Percentiles rank a stretch among this genome's conserved stretches.
phyloP scores from a whole-genome alignment of 1,140 invertebrate species.

The Lasioglossum albipes region DNA sequence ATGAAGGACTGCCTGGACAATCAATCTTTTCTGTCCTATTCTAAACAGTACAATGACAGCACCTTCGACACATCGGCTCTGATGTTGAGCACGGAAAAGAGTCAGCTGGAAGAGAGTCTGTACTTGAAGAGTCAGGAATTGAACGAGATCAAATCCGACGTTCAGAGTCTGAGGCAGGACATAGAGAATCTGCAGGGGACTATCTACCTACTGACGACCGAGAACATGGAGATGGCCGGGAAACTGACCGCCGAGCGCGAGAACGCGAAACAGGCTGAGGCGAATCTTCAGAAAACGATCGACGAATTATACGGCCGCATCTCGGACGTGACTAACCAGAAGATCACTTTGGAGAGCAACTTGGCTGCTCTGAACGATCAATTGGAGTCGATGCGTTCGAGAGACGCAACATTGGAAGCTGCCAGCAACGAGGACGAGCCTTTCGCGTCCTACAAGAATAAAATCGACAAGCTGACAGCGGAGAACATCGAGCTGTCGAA shows the following conservation, averaged over 20 bases:
- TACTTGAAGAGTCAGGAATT: conserved; percentile 64
- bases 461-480: conserved; percentile 61
- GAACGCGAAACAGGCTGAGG: conserved; percentile 43
- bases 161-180: conserved; percentile 66
- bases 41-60: conserved; percentile 7
- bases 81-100: conserved; percentile 58
- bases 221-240: conserved; percentile 69
- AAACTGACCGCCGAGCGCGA: conserved; percentile 64
- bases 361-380: conserved; percentile 49
- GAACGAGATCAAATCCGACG: conserved; percentile 68
- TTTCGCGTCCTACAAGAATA: conserved; percentile 39
- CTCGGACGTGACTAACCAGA: conserved; percentile 55
- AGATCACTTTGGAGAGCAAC: conserved; percentile 53
- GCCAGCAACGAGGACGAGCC: conserved; percentile 43
- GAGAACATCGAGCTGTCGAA: conserved; percentile 70
- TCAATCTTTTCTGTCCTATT: neutral
- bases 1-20: conserved; percentile 2
- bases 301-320: conserved; percentile 57
- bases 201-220: conserved; percentile 66
- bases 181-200: conserved; percentile 69
- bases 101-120: conserved; percentile 60
- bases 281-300: conserved; percentile 54
- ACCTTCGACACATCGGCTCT: conserved; percentile 13
- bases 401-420: neutral
- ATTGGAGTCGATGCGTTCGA: conserved; percentile 34